phyloP scores from a whole-genome alignment of 2,888 invertebrate genomes.

The Eretmocerus hayati region DNA sequence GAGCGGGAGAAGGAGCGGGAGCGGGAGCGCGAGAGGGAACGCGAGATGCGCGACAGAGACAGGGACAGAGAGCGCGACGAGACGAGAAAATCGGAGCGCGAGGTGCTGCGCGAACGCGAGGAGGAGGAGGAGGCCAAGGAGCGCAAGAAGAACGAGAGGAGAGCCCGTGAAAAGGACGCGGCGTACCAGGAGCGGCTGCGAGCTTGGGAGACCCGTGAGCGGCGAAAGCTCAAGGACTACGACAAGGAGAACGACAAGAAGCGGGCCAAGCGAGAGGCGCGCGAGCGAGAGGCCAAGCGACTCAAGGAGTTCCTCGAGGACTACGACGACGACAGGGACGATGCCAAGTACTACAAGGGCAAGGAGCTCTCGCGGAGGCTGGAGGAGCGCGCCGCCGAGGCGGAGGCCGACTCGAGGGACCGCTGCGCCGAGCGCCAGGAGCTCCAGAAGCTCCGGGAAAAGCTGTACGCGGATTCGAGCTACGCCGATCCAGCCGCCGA shows the following conservation, averaged over 20 bases:
- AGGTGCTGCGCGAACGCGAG: conserved; percentile 69
- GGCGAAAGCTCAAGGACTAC: conserved; percentile 84
- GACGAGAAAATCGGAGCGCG: conserved; percentile 52
- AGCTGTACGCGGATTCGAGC: conserved; percentile 63
- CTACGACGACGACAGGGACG: conserved; percentile 97
- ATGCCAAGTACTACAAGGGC: conserved; percentile 93
- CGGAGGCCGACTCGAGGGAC: conserved; percentile 86
- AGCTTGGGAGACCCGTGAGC: conserved; percentile 84
- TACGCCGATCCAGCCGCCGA: conserved; percentile 59
- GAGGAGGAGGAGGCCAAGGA: conserved; percentile 90
- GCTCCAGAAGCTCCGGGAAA: conserved; percentile 59
- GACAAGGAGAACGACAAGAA: conserved; percentile 83
- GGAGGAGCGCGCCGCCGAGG: conserved; percentile 87
- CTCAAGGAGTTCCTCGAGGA: conserved; percentile 97
- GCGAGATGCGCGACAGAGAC: conserved; percentile 52
- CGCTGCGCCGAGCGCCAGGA: conserved; percentile 66
- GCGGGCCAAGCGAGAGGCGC: conserved; percentile 74
- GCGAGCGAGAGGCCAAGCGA: conserved; percentile 85
- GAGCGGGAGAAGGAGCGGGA: conserved; percentile 58
- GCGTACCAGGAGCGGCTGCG: conserved; percentile 85
- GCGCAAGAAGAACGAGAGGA: conserved; percentile 80
- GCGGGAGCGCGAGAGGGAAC: conserved; percentile 52
- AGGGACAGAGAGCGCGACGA: conserved; percentile 51
- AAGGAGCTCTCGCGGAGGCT: conserved; percentile 85
- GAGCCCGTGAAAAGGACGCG: conserved; percentile 89